Evolutionary conservation across 2,113 vertebrate species (phyloP).

Genomic region (Corvus cornix): DNA sequence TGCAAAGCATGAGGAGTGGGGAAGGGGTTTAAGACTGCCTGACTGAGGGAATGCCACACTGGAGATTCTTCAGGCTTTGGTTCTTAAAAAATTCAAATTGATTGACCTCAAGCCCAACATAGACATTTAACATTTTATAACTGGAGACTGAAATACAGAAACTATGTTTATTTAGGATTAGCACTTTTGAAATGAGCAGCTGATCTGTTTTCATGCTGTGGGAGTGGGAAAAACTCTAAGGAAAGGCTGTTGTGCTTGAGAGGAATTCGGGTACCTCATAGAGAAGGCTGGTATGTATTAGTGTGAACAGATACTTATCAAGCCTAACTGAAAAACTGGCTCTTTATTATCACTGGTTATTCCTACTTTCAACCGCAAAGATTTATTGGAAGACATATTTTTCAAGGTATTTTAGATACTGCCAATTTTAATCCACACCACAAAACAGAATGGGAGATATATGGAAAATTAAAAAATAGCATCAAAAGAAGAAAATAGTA

Average conservation of each 20-base stretch:
- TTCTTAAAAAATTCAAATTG: not conserved
- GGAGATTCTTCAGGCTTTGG: not conserved
- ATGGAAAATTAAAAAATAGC: not conserved
- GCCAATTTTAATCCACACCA: not conserved
- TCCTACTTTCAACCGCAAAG: not conserved
- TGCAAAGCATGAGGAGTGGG: not conserved
- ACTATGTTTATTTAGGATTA: not conserved
- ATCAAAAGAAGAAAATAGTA: not conserved
- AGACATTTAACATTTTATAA: not conserved
- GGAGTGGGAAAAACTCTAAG: not conserved
- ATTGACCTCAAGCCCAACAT: not conserved
- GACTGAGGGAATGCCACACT: not conserved
- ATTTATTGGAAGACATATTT: not conserved
- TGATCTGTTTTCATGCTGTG: not conserved
- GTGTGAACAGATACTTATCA: not conserved
- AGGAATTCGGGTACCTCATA: not conserved
- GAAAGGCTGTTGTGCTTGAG: not conserved
- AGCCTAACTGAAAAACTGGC: not conserved
- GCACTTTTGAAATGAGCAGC: not conserved
- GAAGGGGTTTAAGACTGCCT: not conserved
- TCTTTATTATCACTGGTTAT: not conserved
- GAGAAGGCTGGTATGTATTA: not conserved
- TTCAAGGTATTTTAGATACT: slow-evolving; percentile 16
- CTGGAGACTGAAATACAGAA: not conserved
- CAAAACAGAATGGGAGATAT: not conserved